Evolutionary conservation across 2,888 invertebrate species (phyloP), one percentile per base, ranked within the genome.

Genomic region (Drosophila engyochracea): DNA sequence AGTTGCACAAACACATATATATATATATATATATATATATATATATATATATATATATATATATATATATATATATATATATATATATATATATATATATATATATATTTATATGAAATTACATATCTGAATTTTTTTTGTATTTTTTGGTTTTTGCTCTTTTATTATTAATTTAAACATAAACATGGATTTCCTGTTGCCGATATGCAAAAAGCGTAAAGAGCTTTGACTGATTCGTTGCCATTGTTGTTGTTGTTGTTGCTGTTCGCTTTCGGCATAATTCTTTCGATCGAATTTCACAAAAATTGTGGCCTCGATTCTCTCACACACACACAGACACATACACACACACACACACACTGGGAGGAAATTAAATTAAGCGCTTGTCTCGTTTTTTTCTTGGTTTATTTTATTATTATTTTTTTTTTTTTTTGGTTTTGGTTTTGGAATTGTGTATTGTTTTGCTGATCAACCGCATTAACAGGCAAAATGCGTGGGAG

Each of bases 211-310:
- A 74, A 74, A 70, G 30, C 49, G 44, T n/a, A 71, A 57, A 60
- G 33, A 55, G 74, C 74, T 75, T 81, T 87, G 85, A 85, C 79
- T 83, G 88, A 85, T 82, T 81, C 67, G 68, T 74, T 79, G 81
- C 78, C 57, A 59, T 69, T 61, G 47, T 59, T 60, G 66, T 44
- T 76, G 76, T 31, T 62, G 66, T 70, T 76, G 64, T 30, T 30
- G 30, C 19, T 51, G 55, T 69, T 72, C 69, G 67, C 60, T 79
- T 79, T 78, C 69, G 57, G 74, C 71, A 84, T 81, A 85, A 85
- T 88, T 83, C 83, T 66, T 82, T 88, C 88, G 90, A 88, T 88
- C 88, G 90, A 88, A 90, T 88, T 88, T 88, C 88, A 90, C 76
- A 84, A 83, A 75, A 80, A 65, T 66, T 76, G 54, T 79, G 67